Conservation (phyloP, 2,113 vertebrate genomes). For the Lasiurus borealis region DNA sequence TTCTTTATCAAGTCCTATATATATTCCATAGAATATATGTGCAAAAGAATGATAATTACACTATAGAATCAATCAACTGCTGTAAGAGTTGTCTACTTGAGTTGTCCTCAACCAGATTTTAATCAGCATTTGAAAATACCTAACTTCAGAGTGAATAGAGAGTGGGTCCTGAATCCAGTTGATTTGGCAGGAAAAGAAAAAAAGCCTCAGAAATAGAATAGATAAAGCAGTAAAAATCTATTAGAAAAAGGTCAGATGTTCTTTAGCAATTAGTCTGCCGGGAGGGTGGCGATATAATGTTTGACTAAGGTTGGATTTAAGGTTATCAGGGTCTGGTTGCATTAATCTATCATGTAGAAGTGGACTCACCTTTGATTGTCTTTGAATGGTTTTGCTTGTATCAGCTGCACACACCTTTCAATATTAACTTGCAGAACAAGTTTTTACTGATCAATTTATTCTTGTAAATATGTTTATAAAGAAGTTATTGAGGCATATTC, state of each 20-base stretch:
- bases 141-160: neutral
- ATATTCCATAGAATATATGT: neutral
- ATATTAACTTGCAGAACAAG: neutral
- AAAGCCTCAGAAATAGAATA: neutral
- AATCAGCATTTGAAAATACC: neutral
- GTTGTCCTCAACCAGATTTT: neutral
- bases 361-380: neutral
- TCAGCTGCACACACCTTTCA: neutral
- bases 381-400: conserved; percentile 28
- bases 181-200: neutral
- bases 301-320: neutral
- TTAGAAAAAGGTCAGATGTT: neutral
- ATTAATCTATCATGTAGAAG: neutral
- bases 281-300: neutral
- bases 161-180: neutral
- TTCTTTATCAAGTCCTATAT: neutral
- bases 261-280: neutral
- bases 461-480: conserved; percentile 34
- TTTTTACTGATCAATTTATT: conserved; percentile 43
- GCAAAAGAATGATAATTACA: neutral
- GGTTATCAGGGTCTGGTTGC: neutral
- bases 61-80: neutral
- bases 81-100: neutral
- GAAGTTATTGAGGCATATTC: conserved; percentile 12
- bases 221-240: neutral